phyloP scores from a whole-genome alignment of 2,888 invertebrate genomes.

The Limnephilus lunatus region DNA sequence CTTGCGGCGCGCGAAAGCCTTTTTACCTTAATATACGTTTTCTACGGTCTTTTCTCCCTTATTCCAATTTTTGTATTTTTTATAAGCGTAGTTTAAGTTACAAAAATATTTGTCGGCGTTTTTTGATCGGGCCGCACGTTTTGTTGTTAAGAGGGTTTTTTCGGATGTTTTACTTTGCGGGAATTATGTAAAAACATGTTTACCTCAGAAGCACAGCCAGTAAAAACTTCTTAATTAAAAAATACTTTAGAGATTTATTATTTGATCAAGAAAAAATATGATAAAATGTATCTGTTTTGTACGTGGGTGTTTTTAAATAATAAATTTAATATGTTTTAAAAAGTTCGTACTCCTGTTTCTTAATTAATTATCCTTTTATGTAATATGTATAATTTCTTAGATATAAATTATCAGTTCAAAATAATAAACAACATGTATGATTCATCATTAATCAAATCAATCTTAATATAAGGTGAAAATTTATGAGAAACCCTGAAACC shows the following conservation, averaged over 20 bases:
- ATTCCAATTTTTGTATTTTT: background rate
- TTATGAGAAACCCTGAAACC: no score
- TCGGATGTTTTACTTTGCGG: background rate
- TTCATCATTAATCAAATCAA: no score
- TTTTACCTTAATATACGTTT: background rate
- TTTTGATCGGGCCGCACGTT: background rate
- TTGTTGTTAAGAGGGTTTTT: background rate
- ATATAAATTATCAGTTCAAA: no score
- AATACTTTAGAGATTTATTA: background rate
- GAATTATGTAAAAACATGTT: background rate
- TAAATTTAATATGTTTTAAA: background rate
- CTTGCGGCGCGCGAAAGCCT: constrained; percentile 5
- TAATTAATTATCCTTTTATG: no score
- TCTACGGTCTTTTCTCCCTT: background rate
- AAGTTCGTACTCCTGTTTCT: no score
- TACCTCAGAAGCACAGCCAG: background rate
- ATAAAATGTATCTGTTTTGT: background rate
- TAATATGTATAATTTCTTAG: no score
- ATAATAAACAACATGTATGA: no score
- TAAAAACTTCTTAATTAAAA: background rate
- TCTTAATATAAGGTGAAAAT: no score
- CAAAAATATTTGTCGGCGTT: background rate
- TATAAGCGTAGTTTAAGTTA: background rate
- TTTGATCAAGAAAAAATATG: background rate
- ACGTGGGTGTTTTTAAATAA: background rate